Percentiles rank a stretch among this genome's conserved stretches.
Evolutionary conservation across 1,140 invertebrate genomes (phyloP).

Genomic region (Metaphire vulgaris): DNA sequence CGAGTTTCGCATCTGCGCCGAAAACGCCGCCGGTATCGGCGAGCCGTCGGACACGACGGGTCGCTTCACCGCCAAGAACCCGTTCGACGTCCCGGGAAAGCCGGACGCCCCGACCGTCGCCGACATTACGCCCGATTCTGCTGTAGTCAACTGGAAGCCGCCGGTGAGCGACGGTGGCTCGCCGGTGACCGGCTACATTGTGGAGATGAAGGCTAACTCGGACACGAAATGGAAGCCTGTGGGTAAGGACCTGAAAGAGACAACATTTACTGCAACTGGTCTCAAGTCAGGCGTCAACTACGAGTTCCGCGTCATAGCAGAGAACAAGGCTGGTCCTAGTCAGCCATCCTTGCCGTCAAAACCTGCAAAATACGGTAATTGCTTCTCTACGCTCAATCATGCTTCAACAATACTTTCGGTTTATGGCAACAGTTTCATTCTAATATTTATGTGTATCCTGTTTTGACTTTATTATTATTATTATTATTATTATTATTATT

Average conservation of each 20-base stretch:
- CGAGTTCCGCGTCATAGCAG: constrained; percentile 90
- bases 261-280: constrained; percentile 55
- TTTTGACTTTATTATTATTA: too few relatives aligned
- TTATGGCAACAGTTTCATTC: not conserved
- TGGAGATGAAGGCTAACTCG: constrained; percentile 61
- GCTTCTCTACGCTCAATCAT: not conserved
- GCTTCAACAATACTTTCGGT: not conserved
- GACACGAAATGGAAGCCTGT: constrained; percentile 60
- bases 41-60: constrained; percentile 83
- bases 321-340: constrained; percentile 89
- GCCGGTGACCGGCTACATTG: constrained; percentile 91
- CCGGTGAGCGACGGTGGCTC: constrained; percentile 84
- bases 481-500: too few relatives aligned
- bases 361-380: constrained; percentile 59
- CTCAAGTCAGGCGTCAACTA: constrained; percentile 89
- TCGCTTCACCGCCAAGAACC: constrained; percentile 62
- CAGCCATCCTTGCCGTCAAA: constrained; percentile 86
- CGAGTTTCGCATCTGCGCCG: constrained; percentile 85
- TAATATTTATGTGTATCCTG: not conserved
- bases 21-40: constrained; percentile 92
- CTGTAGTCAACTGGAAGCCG: constrained; percentile 83
- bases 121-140: constrained; percentile 91
- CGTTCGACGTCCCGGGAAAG: constrained; percentile 59
- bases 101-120: constrained; percentile 77
- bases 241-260: constrained; percentile 80